Evolutionary conservation across 2,888 invertebrate species (phyloP), one percentile per base, ranked within the genome.

Genomic region (Apamea epomidion): DNA sequence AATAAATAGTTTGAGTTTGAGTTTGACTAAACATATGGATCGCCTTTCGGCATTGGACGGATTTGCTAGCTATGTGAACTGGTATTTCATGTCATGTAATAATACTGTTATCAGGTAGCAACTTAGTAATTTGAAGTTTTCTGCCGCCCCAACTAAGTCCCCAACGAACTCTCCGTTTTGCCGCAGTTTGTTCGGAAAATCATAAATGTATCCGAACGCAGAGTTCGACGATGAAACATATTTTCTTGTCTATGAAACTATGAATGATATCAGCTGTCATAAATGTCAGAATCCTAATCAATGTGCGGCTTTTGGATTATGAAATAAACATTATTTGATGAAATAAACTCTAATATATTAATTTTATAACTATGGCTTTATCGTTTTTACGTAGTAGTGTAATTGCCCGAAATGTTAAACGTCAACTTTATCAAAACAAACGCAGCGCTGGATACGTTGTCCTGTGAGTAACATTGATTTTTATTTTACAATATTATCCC

Each of bases 391-490:
- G 97, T 71, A 93, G 93, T 77, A 96, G 93, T 87, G 89, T 95
- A 65, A 87, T 97, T 85, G 92, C 94, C 37, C 93, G 95, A 76
- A 94, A 96, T 89, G 92, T 96, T 68, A 95, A 94, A 91, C 93
- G 93, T 78, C 96, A 96, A 74, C 93, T 96, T 83, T 96, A 95
- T 85, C 96, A 94, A 89, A 95, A 93, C 85, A 98, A 96, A 97
- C 98, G 97, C 83, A 97, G 97, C 91, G 96, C 97, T 91, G 98
- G 98, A 91, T 98, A 98, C 91, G 97, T 98, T 84, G 98, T 98
- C 65, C 94, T 98, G 98, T 98, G 97, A 97, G 98, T 98, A 89
- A 68, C 68, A 75, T 82, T 78, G 75, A 82, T 80, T 77, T 78
- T 84, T 32, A 62, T 68, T 76, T 73, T 54, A 60, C 65, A 32